Base-by-base conservation (phyloP, 2,888 invertebrate species). In the Aproaerema taeniolella region DNA sequence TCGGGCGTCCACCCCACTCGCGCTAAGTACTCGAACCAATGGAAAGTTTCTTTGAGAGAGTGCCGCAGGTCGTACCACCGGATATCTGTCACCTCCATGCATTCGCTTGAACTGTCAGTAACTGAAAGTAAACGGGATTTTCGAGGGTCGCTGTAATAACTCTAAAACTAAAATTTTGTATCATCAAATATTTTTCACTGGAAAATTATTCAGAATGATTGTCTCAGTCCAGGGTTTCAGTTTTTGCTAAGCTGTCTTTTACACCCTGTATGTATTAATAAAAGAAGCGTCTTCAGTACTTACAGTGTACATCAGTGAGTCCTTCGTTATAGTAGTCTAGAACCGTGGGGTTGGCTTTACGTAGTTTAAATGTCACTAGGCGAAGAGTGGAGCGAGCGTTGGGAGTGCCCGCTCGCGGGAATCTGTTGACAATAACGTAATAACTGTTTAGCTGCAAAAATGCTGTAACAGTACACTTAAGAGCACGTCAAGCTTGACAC, bases 1-100 rank as follows among this genome's bases (percentile, higher is more conserved):
- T 96, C 94, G 0, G 96, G 95, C 0, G 95, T 95, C 98, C 99
- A 99, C 0, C 98, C 98, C 9, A 95, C 95, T 50, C 99, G 85
- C 0, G 97, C 95, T 49, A 99, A 88, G 77, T 99, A 99, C 67
- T 99, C 99, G 85, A 95, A 91, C 95, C 96, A 96, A 0, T 96
- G 95, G 69, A 97, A 97, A 44, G 95, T 89, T 38, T 92, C 91
- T 32, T 91, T 89, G n/a, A 96, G 74, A 0, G 94, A 91, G 61
- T 92, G 92, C 32, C 91, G 89, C 48, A 96, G 79, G 54, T 94
- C 94, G 57, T 92, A 89, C 79, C 91, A 92, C 57, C 91, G 89
- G 39, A 95, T 20, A 53, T 95, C 93, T 1, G 89, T 88, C 40
- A 94, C 93, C 67, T 94, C 92, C 58, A 91, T 80, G 2, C 62